These are phyloP conservation scores for Dryobotodes eremita DNA, from an alignment of 2,888 invertebrate species.

Conservation along the genomic window DNA sequence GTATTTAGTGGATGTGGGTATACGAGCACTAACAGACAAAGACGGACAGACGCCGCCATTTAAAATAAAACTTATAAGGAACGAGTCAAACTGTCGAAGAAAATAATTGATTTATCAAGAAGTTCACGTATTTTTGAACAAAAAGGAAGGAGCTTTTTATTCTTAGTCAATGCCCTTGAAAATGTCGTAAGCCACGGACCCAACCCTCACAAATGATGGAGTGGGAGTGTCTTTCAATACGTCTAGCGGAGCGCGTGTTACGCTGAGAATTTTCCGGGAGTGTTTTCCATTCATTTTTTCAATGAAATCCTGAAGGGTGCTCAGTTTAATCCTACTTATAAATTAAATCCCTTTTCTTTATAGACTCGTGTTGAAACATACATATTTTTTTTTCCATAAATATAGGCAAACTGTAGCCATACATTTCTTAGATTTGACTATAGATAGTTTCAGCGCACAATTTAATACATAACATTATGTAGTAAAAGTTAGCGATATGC, in stretches of 20 bases:
- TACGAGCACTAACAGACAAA: not conserved
- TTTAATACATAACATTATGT: no score
- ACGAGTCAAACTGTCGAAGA: not conserved
- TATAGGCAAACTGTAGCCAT: not conserved
- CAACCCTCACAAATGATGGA: slow-evolving; percentile 50
- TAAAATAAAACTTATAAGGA: not conserved
- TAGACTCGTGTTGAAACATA: not conserved
- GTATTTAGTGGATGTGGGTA: not conserved
- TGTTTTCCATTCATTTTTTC: slow-evolving; percentile 28
- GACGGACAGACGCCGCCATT: not conserved
- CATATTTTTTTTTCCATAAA: no score
- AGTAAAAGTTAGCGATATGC: no score
- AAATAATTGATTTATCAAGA: not conserved
- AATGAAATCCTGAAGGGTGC: slow-evolving; percentile 3
- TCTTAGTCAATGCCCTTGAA: slow-evolving; percentile 24
- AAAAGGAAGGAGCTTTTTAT: not conserved
- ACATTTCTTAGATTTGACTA: not conserved
- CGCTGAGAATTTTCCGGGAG: slow-evolving; percentile 22
- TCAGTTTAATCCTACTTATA: slow-evolving; percentile 22
- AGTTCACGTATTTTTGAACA: slow-evolving; percentile 8
- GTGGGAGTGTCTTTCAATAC: slow-evolving; percentile 38
- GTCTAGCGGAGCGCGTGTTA: slow-evolving; percentile 17
- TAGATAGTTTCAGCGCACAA: no score
- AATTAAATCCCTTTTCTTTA: slow-evolving; percentile 8
- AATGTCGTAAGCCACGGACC: slow-evolving; percentile 30